A percentile compares a stretch with the other conserved stretches of the same genome.
phyloP scores from a whole-genome alignment of 1,140 invertebrate species.

The Monomorium pharaonis region DNA sequence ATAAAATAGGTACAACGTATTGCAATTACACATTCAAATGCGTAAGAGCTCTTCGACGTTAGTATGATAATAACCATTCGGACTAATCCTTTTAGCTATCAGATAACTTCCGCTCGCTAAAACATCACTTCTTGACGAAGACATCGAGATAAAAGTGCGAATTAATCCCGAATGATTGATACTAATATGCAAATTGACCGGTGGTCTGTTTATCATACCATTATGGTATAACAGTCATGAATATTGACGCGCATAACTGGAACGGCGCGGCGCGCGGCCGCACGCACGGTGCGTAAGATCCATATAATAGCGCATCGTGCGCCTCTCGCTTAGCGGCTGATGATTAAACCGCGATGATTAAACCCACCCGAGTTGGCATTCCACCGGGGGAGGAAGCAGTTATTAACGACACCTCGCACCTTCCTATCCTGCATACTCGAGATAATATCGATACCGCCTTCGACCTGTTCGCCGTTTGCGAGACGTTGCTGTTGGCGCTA shows the following conservation, averaged over 20 bases:
- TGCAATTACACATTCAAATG: neutral
- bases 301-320: conserved; percentile 26
- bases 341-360: conserved; percentile 57
- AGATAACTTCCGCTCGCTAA: neutral
- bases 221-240: conserved; percentile 63
- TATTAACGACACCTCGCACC: conserved; percentile 69
- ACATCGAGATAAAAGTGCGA: conserved; percentile 6
- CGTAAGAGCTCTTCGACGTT: neutral
- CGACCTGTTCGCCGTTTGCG: conserved; percentile 3
- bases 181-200: conserved; percentile 43
- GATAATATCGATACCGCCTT: conserved; percentile 67
- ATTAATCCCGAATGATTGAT: conserved; percentile 41
- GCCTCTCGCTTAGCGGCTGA: conserved; percentile 59
- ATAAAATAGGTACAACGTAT: neutral
- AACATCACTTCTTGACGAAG: neutral
- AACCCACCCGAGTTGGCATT: conserved; percentile 70
- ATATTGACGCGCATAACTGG: conserved; percentile 62
- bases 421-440: conserved; percentile 35
- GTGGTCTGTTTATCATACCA: conserved; percentile 42
- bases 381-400: conserved; percentile 63
- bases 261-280: conserved; percentile 10
- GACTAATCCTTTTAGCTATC: neutral
- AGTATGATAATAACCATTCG: neutral
- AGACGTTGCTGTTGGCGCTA: conserved; percentile 55
- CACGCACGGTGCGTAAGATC: conserved; percentile 43